Evolutionary conservation across 1,140 invertebrate genomes (phyloP), one percentile per base, ranked within the genome.

Genomic region (Nymphalis io): DNA sequence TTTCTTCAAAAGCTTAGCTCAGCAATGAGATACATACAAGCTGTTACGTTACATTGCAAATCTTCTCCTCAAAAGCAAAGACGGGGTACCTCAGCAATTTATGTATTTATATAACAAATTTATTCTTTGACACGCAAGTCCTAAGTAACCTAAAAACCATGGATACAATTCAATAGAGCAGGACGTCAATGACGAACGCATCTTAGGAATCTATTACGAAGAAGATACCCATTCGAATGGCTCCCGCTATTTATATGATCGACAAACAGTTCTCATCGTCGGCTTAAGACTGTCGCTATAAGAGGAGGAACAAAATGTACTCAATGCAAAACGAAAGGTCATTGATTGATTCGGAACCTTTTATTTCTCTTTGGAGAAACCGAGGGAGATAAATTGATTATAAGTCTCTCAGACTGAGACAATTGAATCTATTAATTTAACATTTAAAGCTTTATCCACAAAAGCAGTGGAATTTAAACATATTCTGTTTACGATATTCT

Each of bases 321-420:
- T 21, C 12, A 55, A 55, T 55, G 23, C 46, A 55, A 55, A 55
- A 55, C 20, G 51, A 23, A 55, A 23, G 51, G 20, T 55, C 48
- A 51, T 3, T 8, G 23, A 55, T 55, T 44, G 40, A 44, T 44
- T 27, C 21, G 15, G n/a, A 33, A 13, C 23, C 51, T 23, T 55
- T 20, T 27, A 55, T 55, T 13, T 55, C 6, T 55, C 15, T 15
- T 23, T 55, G 51, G 11, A 27, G 23, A 55, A 21, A 23, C 20
- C 4, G 16, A 48, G 16, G 46, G 46, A 16, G 16, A 18, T 33
- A 33, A 51, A 18, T 51, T 18, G 12, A 18, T 51, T 51, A 51
- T 51, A 48, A 8, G 20, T 21, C 18, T 18, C 46, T 20, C n/a
- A 1, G 44, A 3, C 46, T 51, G 46, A 11, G 46, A 51, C 46